Evolutionary conservation across 2,888 invertebrate species (phyloP).

Genomic region (Amorpha juglandis): DNA sequence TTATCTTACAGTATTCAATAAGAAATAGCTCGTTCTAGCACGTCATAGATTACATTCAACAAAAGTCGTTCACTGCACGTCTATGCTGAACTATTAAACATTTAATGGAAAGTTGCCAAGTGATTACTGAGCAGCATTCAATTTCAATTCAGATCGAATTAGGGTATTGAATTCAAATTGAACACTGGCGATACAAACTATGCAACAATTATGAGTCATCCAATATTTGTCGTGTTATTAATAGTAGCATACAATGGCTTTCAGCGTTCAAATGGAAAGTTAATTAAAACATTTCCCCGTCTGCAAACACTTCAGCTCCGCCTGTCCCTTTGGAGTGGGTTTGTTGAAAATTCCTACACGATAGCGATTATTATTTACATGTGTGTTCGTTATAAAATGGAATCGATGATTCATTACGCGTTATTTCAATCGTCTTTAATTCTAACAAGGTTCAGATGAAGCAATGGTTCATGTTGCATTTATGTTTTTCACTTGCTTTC

Average conservation of each 20-base stretch:
- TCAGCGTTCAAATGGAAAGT: not conserved
- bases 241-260: not conserved
- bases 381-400: not conserved
- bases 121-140: not conserved
- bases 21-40: too few relatives aligned
- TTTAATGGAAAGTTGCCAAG: too few relatives aligned
- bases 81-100: too few relatives aligned
- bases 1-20: too few relatives aligned
- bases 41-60: too few relatives aligned
- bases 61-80: too few relatives aligned
- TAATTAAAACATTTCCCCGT: conserved; percentile 7
- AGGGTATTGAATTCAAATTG: not conserved
- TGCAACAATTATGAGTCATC: not conserved
- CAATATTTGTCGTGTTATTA: conserved; percentile 1
- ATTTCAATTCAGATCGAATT: not conserved
- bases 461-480: too few relatives aligned
- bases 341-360: conserved; percentile 7
- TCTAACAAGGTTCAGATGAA: too few relatives aligned
- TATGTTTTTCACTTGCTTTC: too few relatives aligned
- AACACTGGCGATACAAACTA: not conserved
- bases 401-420: not conserved
- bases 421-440: too few relatives aligned
- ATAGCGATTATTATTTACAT: not conserved
- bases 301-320: not conserved
- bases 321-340: conserved; percentile 9